phyloP scores from a whole-genome alignment of 2,888 invertebrate species.

The Xestoiulus laeticollis region DNA sequence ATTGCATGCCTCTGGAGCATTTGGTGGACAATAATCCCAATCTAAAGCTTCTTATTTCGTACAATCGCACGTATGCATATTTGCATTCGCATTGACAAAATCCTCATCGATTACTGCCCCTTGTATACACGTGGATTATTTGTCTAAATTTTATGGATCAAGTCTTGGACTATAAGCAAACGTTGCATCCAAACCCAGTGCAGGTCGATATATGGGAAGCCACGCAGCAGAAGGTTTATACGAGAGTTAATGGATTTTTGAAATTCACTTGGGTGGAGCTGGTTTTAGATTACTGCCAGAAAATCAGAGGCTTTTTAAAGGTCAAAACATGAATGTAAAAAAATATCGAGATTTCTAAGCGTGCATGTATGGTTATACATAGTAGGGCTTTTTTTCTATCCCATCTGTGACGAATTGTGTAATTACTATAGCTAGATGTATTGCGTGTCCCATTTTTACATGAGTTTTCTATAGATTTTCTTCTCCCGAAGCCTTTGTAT shows the following conservation, averaged over 20 bases:
- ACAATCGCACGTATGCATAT: neutral
- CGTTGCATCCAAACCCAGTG: too few relatives aligned
- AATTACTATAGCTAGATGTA: neutral
- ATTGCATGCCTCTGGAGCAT: neutral
- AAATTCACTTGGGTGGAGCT: neutral
- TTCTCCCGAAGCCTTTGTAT: neutral
- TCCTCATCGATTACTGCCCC: neutral
- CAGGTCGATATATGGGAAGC: neutral
- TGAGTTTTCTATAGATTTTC: neutral
- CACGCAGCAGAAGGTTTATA: neutral
- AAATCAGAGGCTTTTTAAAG: conserved; percentile 26
- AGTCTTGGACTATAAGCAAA: neutral
- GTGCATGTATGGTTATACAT: neutral
- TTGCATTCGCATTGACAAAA: neutral
- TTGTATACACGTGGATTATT: neutral
- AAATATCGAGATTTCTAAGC: neutral
- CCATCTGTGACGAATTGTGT: neutral
- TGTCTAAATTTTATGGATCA: neutral
- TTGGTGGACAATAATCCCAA: neutral
- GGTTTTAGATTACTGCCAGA: conserved; percentile 3
- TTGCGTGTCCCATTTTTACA: neutral
- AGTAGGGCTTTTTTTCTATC: neutral
- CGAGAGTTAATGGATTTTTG: neutral
- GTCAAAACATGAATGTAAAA: neutral
- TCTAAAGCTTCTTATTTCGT: neutral